Conservation (phyloP, 2,113 vertebrate species). For the Lagenorhynchus albirostris region DNA sequence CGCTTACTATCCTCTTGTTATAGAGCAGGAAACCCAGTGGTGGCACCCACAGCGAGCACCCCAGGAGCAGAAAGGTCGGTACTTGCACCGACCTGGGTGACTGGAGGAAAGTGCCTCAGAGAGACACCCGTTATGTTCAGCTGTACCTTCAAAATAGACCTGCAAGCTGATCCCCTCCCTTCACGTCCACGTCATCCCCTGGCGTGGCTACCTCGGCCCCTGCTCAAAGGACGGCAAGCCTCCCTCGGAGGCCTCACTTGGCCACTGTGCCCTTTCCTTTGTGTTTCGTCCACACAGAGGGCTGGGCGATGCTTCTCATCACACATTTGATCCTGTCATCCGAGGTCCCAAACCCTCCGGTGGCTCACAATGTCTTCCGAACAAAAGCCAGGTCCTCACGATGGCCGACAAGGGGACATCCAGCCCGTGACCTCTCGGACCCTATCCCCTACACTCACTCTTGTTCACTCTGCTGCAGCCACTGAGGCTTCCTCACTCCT, state of each 20-base stretch:
- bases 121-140: background rate
- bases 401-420: rapidly evolving
- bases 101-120: too few relatives aligned
- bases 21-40: background rate
- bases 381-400: background rate
- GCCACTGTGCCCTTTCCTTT: background rate
- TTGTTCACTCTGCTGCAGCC: background rate
- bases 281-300: rapidly evolving
- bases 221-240: background rate
- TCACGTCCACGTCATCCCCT: rapidly evolving
- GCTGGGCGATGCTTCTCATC: rapidly evolving
- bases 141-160: background rate
- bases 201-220: background rate
- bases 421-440: background rate
- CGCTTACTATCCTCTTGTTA: rapidly evolving
- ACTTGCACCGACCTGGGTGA: rapidly evolving
- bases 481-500: background rate
- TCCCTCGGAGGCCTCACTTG: rapidly evolving
- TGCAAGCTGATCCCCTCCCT: background rate
- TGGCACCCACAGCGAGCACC: background rate
- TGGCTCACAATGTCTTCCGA: background rate
- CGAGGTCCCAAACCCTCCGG: background rate
- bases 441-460: rapidly evolving
- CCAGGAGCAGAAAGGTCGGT: background rate
- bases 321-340: background rate